Conservation (phyloP, 2,888 invertebrate genomes). For the Heterodera filipjevi region DNA sequence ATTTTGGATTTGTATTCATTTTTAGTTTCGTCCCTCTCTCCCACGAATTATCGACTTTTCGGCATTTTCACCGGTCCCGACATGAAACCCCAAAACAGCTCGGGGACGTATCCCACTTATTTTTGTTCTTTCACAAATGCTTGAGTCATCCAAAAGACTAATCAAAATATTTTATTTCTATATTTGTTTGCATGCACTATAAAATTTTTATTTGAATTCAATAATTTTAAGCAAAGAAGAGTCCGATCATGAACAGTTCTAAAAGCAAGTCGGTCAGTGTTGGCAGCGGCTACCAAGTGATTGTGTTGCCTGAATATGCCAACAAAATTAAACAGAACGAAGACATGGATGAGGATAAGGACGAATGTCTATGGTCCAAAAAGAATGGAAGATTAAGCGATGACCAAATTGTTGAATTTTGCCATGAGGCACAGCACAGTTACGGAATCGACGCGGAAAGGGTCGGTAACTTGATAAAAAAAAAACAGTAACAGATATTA, state of each 20-base stretch:
- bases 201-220: too few relatives aligned
- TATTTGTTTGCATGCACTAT: too few relatives aligned
- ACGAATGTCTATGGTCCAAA: constrained; percentile 34
- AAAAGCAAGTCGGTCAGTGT: constrained; percentile 13
- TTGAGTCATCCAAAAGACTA: too few relatives aligned
- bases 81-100: too few relatives aligned
- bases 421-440: constrained; percentile 19
- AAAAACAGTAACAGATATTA: neutral
- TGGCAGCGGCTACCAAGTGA: constrained; percentile 18
- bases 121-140: too few relatives aligned
- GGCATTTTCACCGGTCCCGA: too few relatives aligned
- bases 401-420: constrained; percentile 25
- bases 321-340: neutral
- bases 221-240: neutral
- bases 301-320: constrained; percentile 11
- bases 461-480: neutral
- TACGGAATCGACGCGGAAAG: constrained; percentile 35
- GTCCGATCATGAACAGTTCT: neutral
- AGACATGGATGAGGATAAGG: constrained; percentile 20
- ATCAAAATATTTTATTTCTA: too few relatives aligned
- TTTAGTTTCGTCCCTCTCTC: too few relatives aligned
- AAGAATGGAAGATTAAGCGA: constrained; percentile 26
- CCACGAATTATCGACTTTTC: too few relatives aligned
- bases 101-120: too few relatives aligned
- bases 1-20: too few relatives aligned